Evolutionary conservation across 2,888 invertebrate genomes (phyloP), one percentile per base, ranked within the genome.

Genomic region (Chymomyza amoena): DNA sequence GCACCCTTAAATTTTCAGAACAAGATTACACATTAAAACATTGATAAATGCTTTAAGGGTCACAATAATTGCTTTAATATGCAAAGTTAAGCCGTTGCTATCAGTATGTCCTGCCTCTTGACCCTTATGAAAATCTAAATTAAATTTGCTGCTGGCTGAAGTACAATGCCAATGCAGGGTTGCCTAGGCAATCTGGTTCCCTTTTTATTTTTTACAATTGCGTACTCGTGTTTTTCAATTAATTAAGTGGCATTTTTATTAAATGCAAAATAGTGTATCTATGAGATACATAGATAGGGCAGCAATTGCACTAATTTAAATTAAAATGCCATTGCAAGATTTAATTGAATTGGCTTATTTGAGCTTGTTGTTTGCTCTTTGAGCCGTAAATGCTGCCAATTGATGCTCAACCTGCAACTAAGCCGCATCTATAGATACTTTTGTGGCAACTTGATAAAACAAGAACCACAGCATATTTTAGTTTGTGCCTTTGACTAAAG

Each of bases 231-330:
- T 45, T 45, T 13, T 54, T 20, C 20, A 70, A 54, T 72, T 83
- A 83, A 83, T 85, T 83, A 83, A 70, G 79, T 78, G 78, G 78
- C 78, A 83, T 76, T 75, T 77, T 73, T 75, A 80, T 69, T 74
- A 72, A 74, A 77, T 75, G 39, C 39, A 45, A 32, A 32, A 32
- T 32, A 32, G 32, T 56, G 16, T 59, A 70, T 45, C 39, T 45
- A 45, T 45, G 39, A 45, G 13, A 45, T 45, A 45, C 39, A 45
- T 45, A 45, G 13, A 45, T 45, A 68, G 39, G 64, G 69, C 73
- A 66, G 69, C 73, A 77, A 56, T 59, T 45, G 6, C 28, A 45
- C 63, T 67, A 72, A 73, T 78, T 78, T 66, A 52, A 78, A 78
- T 74, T 74, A 69, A 76, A 76, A 78, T 64, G 25, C 62, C 13